phyloP scores from a whole-genome alignment of 2,113 vertebrate species.

The Chauna torquata region DNA sequence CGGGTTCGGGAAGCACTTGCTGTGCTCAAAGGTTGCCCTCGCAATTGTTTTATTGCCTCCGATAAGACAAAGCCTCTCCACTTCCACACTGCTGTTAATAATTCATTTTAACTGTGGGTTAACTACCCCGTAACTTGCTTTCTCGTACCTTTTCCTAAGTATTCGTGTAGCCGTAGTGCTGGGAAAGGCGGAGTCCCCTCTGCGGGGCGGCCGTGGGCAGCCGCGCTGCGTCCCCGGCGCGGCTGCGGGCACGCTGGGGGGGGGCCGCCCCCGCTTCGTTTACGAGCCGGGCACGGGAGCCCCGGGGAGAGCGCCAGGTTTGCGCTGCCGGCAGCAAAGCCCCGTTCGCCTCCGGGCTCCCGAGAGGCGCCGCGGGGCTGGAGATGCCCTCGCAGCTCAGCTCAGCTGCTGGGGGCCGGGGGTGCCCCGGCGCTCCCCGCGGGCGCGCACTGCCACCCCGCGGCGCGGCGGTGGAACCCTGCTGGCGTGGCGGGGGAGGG shows the following conservation, averaged over 20 bases:
- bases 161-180: fast-evolving
- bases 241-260: background rate
- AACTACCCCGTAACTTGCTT: background rate
- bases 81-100: background rate
- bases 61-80: background rate
- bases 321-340: background rate
- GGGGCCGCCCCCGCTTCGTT: background rate
- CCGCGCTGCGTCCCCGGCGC: background rate
- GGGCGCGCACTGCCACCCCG: background rate
- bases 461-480: background rate
- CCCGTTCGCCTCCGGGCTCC: background rate
- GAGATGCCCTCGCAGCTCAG: no score
- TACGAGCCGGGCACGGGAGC: fast-evolving
- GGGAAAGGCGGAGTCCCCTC: background rate
- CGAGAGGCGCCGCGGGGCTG: no score
- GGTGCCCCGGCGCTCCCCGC: background rate
- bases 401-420: no score
- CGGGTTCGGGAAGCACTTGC: background rate
- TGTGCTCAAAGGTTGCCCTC: background rate
- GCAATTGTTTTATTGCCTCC: background rate
- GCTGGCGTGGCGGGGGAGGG: background rate
- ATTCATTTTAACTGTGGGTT: background rate
- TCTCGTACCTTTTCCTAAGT: background rate
- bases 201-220: fast-evolving
- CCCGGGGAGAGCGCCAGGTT: background rate